Evolutionary conservation across 2,113 vertebrate genomes (phyloP).

Genomic region (Apeltes quadracus): DNA sequence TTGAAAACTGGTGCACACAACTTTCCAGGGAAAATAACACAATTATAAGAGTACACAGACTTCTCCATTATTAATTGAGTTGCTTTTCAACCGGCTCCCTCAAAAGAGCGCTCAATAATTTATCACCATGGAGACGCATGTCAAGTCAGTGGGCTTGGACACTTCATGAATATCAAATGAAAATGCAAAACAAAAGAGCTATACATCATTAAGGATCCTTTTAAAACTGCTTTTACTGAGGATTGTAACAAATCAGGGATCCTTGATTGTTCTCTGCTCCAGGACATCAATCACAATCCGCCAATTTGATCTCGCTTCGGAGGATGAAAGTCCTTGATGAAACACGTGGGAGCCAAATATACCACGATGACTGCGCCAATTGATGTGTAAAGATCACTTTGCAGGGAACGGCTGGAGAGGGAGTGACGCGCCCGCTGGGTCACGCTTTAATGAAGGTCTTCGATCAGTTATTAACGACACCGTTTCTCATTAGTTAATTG

Average conservation of each 20-base stretch:
- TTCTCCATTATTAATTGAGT: conserved; percentile 80
- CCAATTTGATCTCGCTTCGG: conserved; percentile 51
- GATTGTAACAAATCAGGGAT: conserved; percentile 44
- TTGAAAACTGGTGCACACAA: conserved; percentile 54
- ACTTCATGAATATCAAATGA: conserved; percentile 83
- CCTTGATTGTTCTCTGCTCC: conserved; percentile 54
- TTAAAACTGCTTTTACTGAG: conserved; percentile 58
- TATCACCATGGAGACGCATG: conserved; percentile 80
- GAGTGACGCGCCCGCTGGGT: conserved; percentile 37
- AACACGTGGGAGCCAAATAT: conserved; percentile 35
- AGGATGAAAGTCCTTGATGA: conserved; percentile 53
- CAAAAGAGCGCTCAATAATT: conserved; percentile 81
- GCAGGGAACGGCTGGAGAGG: conserved; percentile 18
- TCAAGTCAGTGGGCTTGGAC: conserved; percentile 79
- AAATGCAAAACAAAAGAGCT: conserved; percentile 79
- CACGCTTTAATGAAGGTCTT: conserved; percentile 61
- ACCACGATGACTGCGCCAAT: conserved; percentile 35
- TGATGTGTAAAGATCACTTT: conserved; percentile 54
- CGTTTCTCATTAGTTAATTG: conserved; percentile 69
- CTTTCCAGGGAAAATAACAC: conserved; percentile 78
- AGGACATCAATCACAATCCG: conserved; percentile 51
- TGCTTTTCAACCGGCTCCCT: conserved; percentile 79
- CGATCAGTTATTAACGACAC: conserved; percentile 66
- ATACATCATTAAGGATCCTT: conserved; percentile 76
- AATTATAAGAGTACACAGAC: conserved; percentile 77